Evolutionary conservation across 2,113 vertebrate species (phyloP).

Genomic region (Pituophis catenifer): DNA sequence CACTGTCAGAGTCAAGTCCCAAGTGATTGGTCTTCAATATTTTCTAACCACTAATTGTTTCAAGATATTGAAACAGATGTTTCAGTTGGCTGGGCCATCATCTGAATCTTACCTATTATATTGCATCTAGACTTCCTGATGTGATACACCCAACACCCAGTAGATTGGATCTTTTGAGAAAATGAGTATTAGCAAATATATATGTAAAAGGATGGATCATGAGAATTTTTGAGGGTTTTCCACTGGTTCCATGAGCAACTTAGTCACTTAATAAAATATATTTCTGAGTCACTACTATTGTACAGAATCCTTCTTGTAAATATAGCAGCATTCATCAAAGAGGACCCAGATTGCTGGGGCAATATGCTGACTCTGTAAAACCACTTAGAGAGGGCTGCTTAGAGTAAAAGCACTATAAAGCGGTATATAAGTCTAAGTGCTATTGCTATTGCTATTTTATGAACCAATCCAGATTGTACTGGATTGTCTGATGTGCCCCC

Average conservation of each 20-base stretch:
- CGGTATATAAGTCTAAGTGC: no score
- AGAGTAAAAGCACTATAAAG: no score
- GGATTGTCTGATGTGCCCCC: neutral
- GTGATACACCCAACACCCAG: neutral
- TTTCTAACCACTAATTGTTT: slow-evolving; percentile 30
- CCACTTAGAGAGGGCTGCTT: no score
- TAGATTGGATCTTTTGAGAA: neutral
- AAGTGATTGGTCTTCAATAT: neutral
- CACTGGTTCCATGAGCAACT: slow-evolving; percentile 5
- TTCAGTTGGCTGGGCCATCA: slow-evolving; percentile 5
- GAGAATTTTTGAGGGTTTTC: slow-evolving; percentile 23
- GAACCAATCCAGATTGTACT: neutral
- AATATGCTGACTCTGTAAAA: no score
- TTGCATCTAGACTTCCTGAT: neutral
- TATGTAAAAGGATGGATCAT: neutral
- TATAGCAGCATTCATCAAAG: neutral
- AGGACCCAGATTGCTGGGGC: neutral
- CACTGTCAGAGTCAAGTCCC: slow-evolving; percentile 12
- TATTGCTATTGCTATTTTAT: neutral
- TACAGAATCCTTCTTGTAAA: slow-evolving; percentile 11
- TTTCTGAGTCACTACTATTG: neutral
- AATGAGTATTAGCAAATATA: neutral
- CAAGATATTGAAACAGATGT: neutral
- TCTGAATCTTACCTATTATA: neutral
- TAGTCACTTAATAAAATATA: slow-evolving; percentile 17